Conservation (phyloP, 2,797 vertebrate species). For the Phataginus tricuspis region DNA sequence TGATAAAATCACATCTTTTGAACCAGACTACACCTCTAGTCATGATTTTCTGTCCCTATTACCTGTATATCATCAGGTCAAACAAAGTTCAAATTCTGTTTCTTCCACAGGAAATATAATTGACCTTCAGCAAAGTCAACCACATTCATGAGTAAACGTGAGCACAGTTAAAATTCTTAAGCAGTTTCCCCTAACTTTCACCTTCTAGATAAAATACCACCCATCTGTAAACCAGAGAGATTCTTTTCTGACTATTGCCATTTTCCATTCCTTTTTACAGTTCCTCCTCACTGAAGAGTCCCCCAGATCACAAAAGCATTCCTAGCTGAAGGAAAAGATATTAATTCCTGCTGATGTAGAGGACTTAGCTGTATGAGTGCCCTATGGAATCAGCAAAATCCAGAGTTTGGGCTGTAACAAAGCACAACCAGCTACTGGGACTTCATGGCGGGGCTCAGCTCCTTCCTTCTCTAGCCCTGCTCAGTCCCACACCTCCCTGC, state of each 20-base stretch:
- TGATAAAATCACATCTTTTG: neutral
- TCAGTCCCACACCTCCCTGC: neutral
- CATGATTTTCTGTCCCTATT: neutral
- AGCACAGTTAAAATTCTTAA: neutral
- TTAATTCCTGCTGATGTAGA: neutral
- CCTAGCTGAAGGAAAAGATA: neutral
- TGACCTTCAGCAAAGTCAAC: conserved; percentile 23
- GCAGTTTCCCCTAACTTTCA: neutral
- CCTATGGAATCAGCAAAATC: neutral
- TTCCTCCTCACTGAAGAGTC: neutral
- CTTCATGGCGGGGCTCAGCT: neutral
- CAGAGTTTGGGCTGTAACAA: neutral
- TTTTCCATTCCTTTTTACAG: neutral
- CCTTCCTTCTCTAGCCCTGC: neutral
- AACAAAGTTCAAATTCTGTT: conserved; percentile 28
- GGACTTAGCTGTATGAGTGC: neutral
- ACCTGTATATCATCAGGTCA: neutral
- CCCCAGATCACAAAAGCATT: neutral
- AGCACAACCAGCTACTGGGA: neutral
- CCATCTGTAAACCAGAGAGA: neutral
- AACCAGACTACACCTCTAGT: neutral
- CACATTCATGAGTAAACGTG: neutral
- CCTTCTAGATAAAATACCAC: neutral
- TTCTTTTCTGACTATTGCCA: neutral
- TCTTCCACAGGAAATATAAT: neutral